Conservation (phyloP, 2,888 invertebrate species). For the Epirrhoe tristata region DNA sequence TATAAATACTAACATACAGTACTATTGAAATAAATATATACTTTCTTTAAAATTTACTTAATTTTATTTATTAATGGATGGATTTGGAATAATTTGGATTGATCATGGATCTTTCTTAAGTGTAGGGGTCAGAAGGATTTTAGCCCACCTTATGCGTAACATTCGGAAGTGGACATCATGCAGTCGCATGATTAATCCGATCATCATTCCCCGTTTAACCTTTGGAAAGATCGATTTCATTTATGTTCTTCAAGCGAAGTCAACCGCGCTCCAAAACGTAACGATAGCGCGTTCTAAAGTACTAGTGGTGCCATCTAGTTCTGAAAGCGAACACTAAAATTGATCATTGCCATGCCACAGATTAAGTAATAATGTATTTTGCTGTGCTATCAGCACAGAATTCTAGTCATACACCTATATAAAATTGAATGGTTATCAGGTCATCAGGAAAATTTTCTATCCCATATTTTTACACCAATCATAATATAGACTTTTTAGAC, state of each 20-base stretch:
- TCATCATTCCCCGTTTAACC: constrained; percentile 83
- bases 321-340: not conserved
- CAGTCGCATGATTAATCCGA: constrained; percentile 73
- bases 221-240: constrained; percentile 74
- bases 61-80: not conserved
- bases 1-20: too few relatives aligned
- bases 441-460: too few relatives aligned
- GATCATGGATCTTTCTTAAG: constrained; percentile 65
- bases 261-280: constrained; percentile 42
- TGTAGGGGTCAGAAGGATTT: constrained; percentile 74
- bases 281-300: constrained; percentile 59
- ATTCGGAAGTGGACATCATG: constrained; percentile 77
- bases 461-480: too few relatives aligned
- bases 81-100: too few relatives aligned
- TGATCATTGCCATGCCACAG: not conserved
- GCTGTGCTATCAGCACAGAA: too few relatives aligned
- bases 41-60: too few relatives aligned
- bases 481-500: too few relatives aligned
- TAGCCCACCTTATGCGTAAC: constrained; percentile 79
- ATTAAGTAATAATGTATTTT: too few relatives aligned
- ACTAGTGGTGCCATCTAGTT: constrained; percentile 62
- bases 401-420: too few relatives aligned
- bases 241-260: accelerated
- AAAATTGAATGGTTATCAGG: too few relatives aligned
- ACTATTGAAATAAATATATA: too few relatives aligned